These are phyloP conservation scores for Sicus ferrugineus DNA, from an alignment of 2,888 invertebrate species.

Conservation along the genomic window DNA sequence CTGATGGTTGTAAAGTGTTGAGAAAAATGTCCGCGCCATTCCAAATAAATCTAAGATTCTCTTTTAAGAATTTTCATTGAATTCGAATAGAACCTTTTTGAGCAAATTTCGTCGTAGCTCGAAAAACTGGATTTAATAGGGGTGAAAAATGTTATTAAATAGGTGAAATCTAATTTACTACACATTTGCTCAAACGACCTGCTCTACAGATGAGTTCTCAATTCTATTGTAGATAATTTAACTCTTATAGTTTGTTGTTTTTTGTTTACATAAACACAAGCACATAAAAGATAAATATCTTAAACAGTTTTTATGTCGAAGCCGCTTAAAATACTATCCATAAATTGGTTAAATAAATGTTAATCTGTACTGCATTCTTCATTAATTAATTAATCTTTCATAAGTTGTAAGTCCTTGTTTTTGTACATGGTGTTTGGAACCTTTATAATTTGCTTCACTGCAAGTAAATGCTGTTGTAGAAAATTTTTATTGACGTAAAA, in stretches of 20 bases:
- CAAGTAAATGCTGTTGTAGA: not conserved
- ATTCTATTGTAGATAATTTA: not conserved
- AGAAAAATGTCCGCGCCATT: not conserved
- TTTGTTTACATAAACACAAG: slow-evolving; percentile 7
- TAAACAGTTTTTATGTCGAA: not conserved
- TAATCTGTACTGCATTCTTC: not conserved
- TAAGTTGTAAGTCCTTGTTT: not conserved
- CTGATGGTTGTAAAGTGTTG: not conserved
- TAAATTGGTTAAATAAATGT: not conserved
- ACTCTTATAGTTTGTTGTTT: slow-evolving; percentile 4
- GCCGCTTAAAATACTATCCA: slow-evolving; percentile 15
- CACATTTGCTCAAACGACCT: not conserved
- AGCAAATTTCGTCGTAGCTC: too few relatives aligned
- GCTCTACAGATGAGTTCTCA: not conserved
- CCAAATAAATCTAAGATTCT: not conserved
- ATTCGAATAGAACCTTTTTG: too few relatives aligned
- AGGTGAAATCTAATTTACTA: too few relatives aligned
- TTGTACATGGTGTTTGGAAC: not conserved
- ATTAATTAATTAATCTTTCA: not conserved
- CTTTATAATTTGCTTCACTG: slow-evolving; percentile 1
- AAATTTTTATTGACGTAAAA: not conserved
- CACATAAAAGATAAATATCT: not conserved
- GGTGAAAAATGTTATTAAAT: too few relatives aligned
- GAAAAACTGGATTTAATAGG: too few relatives aligned
- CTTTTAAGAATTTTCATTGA: not conserved